A percentile compares a stretch with the other conserved stretches of the same genome.
Evolutionary conservation across 1,140 invertebrate species (phyloP).

Genomic region (Bombus pyrosoma): DNA sequence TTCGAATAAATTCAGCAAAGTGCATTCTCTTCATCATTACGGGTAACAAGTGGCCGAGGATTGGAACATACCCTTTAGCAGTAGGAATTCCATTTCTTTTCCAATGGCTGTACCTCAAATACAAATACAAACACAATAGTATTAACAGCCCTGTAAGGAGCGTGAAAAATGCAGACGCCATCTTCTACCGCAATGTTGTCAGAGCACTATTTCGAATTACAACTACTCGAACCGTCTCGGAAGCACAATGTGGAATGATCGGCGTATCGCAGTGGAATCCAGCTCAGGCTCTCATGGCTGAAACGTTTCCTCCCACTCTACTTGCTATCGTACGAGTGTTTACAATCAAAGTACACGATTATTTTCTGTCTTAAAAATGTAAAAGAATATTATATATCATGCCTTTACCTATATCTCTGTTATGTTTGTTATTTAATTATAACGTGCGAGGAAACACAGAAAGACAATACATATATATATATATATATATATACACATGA

Average conservation of each 20-base stretch:
- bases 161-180: background rate
- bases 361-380: background rate
- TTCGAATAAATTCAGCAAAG: constrained; percentile 18
- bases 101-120: constrained; percentile 78
- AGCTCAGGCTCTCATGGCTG: background rate
- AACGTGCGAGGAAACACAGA: too few species aligned
- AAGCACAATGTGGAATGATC: background rate
- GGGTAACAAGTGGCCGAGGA: constrained; percentile 66
- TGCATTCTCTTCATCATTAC: constrained; percentile 36
- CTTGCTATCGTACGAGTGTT: accelerated
- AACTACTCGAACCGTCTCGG: background rate
- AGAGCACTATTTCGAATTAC: too few species aligned
- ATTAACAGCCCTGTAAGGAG: background rate
- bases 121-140: constrained; percentile 55
- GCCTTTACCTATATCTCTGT: too few species aligned
- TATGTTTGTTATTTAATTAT: too few species aligned
- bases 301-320: background rate
- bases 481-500: too few species aligned
- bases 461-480: too few species aligned
- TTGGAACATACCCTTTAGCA: constrained; percentile 55
- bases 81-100: constrained; percentile 76
- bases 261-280: too few species aligned
- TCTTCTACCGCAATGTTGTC: background rate
- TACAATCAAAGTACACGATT: background rate
- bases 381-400: too few species aligned